Evolutionary conservation across 2,113 vertebrate species (phyloP), one percentile per base, ranked within the genome.

Genomic region (Oncorhynchus nerka): DNA sequence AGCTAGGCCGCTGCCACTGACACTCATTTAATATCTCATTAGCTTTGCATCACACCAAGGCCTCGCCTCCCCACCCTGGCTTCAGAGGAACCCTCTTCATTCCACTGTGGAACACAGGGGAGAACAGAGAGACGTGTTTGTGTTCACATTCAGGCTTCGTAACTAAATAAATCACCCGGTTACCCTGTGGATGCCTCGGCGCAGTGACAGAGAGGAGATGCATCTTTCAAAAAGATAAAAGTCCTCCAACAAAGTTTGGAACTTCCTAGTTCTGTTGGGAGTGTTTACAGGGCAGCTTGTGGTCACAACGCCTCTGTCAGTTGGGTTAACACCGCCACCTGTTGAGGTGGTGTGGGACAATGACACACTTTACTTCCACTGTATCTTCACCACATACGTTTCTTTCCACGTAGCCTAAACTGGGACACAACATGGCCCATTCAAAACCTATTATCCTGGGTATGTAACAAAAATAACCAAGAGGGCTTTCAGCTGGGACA

Each of bases 401-500:
- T 55, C 12, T 19, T 55, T 55, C 12, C 51, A 19, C 16, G 51
- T 19, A 55, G 51, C 51, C 51, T 55, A 62, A 62, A 62, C 20
- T 62, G 51, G 3, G 59, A 62, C 59, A 24, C 5, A 62, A 22
- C 59, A 9, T 8, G 9, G 9, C 59, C 59, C 59, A 62, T 62
- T 62, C 59, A 62, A 19, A 55, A 4, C 15, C 51, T 62, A 22
- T 22, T 22, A 22, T 62, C 7, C 59, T 24, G 59, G 51, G 59
- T 8, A 9, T 22, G 59, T 16, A 3, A 24, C 11, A 24, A 24
- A 22, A 55, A 55, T 4, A 2, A 2, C 26, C 15, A 80, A 76
- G 34, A 55, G 49, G 74, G 49, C 67, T 74, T 71, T 69, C 57
- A 76, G 59, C 45, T 15, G 12, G 51, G 51, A 55, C 51, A 79